These are phyloP conservation scores for Astropecten irregularis DNA, from an alignment of 53 echinoderm and acorn worm genomes.

Conservation along the genomic window DNA sequence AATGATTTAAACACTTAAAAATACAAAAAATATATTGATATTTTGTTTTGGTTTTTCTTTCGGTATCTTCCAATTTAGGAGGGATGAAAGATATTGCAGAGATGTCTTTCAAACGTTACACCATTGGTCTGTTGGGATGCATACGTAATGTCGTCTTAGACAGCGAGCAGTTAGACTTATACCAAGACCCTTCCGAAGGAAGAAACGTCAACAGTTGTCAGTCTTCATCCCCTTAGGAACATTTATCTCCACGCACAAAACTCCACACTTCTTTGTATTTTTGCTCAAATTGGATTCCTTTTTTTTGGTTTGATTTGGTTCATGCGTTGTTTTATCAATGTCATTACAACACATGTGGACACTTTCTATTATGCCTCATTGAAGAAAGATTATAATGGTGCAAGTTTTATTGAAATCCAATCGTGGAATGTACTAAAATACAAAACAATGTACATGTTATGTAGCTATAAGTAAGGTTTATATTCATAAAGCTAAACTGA, in stretches of 20 bases:
- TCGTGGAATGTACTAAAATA: conserved; percentile 2
- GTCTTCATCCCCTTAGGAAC: conserved; percentile 1
- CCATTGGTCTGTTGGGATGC: conserved; percentile 80
- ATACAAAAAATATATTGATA: too few relatives aligned
- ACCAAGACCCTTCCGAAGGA: conserved; percentile 70
- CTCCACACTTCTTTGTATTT: neutral
- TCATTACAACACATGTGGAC: neutral
- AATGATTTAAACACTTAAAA: too few relatives aligned
- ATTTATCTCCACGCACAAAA: neutral
- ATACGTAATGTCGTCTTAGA: conserved; percentile 72
- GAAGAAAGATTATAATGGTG: conserved; percentile 33
- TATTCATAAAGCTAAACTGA: neutral
- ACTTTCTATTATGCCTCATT: conserved; percentile 5
- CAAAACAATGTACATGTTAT: conserved; percentile 3
- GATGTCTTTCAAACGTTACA: conserved; percentile 70
- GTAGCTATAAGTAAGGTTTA: neutral
- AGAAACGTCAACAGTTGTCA: conserved; percentile 61
- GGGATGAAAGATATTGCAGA: conserved; percentile 85
- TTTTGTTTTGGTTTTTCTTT: too few relatives aligned
- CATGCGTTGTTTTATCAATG: neutral
- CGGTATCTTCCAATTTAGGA: too few relatives aligned
- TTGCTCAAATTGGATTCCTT: neutral
- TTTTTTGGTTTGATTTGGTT: neutral
- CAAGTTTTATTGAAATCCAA: conserved; percentile 11
- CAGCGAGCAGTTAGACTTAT: conserved; percentile 46